A percentile compares a stretch with the other conserved stretches of the same genome.
These are phyloP conservation scores for Pao palembangensis DNA, from an alignment of 2,113 vertebrate species.

Conservation along the genomic window DNA sequence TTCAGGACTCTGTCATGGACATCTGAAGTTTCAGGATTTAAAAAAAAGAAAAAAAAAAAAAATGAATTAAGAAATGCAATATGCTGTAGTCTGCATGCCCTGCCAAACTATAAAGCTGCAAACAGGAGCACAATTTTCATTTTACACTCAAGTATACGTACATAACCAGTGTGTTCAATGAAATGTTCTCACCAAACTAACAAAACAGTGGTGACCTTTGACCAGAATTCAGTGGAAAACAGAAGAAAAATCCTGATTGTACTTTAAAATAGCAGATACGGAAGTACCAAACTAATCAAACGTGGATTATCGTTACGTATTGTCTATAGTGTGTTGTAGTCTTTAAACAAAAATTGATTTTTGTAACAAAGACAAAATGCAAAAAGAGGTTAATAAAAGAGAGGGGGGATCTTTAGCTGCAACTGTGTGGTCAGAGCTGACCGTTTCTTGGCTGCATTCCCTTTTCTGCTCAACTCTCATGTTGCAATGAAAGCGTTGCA, in stretches of 20 bases:
- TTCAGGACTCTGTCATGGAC: conserved; percentile 11
- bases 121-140: conserved; percentile 73
- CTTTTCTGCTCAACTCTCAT: too few relatives aligned
- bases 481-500: too few relatives aligned
- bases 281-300: conserved; percentile 82
- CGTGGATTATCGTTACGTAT: conserved; percentile 73
- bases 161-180: conserved; percentile 59
- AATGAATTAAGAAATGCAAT: conserved; percentile 31
- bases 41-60: conserved; percentile 12
- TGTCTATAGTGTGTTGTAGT: conserved; percentile 81
- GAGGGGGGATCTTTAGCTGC: conserved; percentile 30
- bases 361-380: conserved; percentile 65
- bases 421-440: conserved; percentile 20
- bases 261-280: conserved; percentile 79
- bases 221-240: conserved; percentile 21
- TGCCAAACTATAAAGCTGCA: conserved; percentile 69
- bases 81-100: conserved; percentile 72
- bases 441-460: conserved; percentile 26
- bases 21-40: conserved; percentile 21
- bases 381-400: conserved; percentile 62
- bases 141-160: conserved; percentile 56
- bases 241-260: conserved; percentile 71
- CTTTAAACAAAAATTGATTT: conserved; percentile 70
- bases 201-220: conserved; percentile 27
- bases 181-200: conserved; percentile 46